Base-by-base conservation (phyloP, 1,140 invertebrate genomes). In the Orius insidiosus region DNA sequence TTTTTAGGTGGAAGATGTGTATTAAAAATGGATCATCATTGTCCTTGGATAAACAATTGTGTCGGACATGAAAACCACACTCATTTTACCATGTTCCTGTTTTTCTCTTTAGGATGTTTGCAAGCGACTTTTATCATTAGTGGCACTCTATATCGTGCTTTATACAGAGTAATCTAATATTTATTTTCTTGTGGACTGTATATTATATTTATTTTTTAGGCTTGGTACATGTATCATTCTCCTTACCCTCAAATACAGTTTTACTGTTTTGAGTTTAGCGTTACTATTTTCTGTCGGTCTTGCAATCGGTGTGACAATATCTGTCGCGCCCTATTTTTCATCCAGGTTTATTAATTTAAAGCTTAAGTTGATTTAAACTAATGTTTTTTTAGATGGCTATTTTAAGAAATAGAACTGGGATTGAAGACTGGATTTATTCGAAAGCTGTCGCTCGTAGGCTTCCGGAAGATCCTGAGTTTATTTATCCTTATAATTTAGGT, bases 21-120 rank as follows among this genome's bases (percentile, higher is more conserved):
- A 0, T 72, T 89, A 60, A 97, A 97, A 69, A 95, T 97, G 89
- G 93, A 98, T 64, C 86, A 90, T 63, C 86, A 90, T 63, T 92
- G 86, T 63, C 88, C 89, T 0, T 92, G 86, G 86, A 88, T 92
- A 40, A 87, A 87, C 59, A 84, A 77, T 55, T 87, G 84, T 56
- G 78, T 82, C 51, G 84, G 84, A n/a, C 78, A 85, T 65, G 61
- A 62, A 6, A 88, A 88, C 63, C 83, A 88, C 53, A 74, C 75
- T 1, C 82, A 89, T 65, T 99, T 97, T 60, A 77, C 77, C 6
- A 68, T 74, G 47, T 98, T 98, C 65, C 71, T 98, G 4, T 67
- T 81, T 2, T 93, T 79, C 39, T 85, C 95, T 5, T 59, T 80
- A 49, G 94, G 93, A 2, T 95, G 89, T 58, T 59, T 77, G 19